A percentile compares a stretch with the other conserved stretches of the same genome.
These are phyloP conservation scores for Andrena cerasifolii DNA, from an alignment of 1,140 invertebrate species.

Conservation along the genomic window DNA sequence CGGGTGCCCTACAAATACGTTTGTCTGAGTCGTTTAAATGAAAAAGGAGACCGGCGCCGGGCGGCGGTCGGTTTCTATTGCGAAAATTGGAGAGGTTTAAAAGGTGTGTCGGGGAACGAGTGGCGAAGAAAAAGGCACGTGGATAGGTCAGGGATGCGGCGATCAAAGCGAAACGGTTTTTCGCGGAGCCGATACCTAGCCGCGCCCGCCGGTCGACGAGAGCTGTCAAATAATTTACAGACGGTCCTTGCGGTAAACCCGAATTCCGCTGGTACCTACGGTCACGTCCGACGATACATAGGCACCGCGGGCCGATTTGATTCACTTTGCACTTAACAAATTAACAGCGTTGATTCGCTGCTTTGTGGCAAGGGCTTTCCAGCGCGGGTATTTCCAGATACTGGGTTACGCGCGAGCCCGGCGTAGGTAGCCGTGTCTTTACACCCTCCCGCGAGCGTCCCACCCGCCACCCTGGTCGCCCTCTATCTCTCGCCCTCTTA, in stretches of 20 bases:
- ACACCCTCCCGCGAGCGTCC: not conserved
- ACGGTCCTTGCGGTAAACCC: not conserved
- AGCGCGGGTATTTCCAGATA: conserved; percentile 40
- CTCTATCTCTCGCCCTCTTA: not conserved
- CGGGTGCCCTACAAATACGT: too few relatives aligned
- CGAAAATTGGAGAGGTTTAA: too few relatives aligned
- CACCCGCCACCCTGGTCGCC: not conserved
- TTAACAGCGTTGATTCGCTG: conserved; percentile 55
- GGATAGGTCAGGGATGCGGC: not conserved
- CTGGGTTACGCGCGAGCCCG: conserved; percentile 45
- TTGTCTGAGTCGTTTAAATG: too few relatives aligned
- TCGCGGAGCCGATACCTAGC: not conserved
- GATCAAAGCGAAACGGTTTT: not conserved
- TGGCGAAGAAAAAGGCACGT: too few relatives aligned
- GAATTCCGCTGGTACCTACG: not conserved
- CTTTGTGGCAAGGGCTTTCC: conserved; percentile 30
- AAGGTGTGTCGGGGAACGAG: too few relatives aligned
- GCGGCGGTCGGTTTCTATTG: too few relatives aligned
- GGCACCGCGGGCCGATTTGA: conserved; percentile 35
- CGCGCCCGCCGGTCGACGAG: not conserved
- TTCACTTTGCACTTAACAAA: conserved; percentile 56
- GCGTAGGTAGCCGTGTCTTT: conserved; percentile 8
- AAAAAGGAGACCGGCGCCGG: too few relatives aligned
- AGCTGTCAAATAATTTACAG: conserved; percentile 3
- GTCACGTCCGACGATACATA: conserved; percentile 4